phyloP scores from a whole-genome alignment of 2,888 invertebrate species.

The Hyles lineata region DNA sequence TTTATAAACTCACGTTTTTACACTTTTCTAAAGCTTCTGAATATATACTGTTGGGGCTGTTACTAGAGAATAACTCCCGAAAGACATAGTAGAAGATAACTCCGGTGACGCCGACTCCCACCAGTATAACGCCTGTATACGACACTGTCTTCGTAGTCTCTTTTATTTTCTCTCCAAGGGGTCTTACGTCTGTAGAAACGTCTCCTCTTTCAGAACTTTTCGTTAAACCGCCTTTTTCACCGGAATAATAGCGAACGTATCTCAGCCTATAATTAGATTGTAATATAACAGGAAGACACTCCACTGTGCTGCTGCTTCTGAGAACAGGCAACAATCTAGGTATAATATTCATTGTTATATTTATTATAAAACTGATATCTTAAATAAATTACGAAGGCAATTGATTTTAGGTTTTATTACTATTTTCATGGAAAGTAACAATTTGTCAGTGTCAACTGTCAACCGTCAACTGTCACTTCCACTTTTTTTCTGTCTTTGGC shows the following conservation, averaged over 20 bases:
- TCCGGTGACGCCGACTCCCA: constrained; percentile 92
- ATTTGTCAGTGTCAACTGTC: too few relatives aligned
- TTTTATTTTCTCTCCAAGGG: constrained; percentile 91
- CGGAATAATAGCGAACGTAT: constrained; percentile 59
- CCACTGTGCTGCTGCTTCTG: constrained; percentile 54
- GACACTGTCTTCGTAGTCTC: constrained; percentile 95
- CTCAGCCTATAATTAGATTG: constrained; percentile 53
- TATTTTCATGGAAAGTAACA: background rate
- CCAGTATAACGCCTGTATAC: constrained; percentile 92
- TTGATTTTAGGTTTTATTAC: background rate
- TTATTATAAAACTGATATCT: constrained; percentile 9
- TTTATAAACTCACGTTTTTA: constrained; percentile 79
- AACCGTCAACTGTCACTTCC: too few relatives aligned
- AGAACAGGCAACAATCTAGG: constrained; percentile 70
- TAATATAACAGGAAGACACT: constrained; percentile 54
- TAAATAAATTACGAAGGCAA: background rate
- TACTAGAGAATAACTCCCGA: constrained; percentile 93
- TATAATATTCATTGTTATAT: constrained; percentile 67
- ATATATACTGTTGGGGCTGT: constrained; percentile 94
- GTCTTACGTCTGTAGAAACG: constrained; percentile 85
- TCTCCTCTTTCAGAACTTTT: constrained; percentile 70
- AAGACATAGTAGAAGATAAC: constrained; percentile 93
- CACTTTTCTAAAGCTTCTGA: constrained; percentile 91
- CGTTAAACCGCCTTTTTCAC: constrained; percentile 65
- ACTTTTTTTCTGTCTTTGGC: too few relatives aligned